Percentiles rank a stretch among this genome's conserved stretches.
Evolutionary conservation across 1,140 invertebrate genomes (phyloP).

Genomic region (Calliphora vicina): DNA sequence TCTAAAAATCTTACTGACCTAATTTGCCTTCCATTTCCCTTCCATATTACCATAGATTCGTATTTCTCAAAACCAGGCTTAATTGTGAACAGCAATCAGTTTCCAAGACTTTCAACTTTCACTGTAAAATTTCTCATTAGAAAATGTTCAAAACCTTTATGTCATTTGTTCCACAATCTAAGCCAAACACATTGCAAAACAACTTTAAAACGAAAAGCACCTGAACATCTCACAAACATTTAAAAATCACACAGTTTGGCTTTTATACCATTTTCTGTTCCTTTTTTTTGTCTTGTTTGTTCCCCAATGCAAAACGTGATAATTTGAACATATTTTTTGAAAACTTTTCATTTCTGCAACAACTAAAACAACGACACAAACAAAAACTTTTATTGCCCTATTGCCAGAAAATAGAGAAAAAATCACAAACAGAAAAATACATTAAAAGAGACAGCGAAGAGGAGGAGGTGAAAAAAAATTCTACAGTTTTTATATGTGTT

Average conservation of each 20-base stretch:
- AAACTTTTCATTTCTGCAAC: background rate
- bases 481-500: background rate
- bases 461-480: background rate
- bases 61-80: too few relatives aligned
- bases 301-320: conserved; percentile 17
- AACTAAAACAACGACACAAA: background rate
- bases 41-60: too few relatives aligned
- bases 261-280: background rate
- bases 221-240: background rate
- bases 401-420: conserved; percentile 1
- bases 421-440: background rate
- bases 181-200: background rate
- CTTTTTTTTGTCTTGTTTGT: background rate
- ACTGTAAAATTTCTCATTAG: background rate
- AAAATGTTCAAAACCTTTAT: background rate
- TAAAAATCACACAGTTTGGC: background rate
- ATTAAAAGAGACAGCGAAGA: background rate
- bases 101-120: too few relatives aligned
- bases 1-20: too few relatives aligned
- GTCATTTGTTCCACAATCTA: background rate
- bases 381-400: conserved; percentile 25
- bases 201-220: background rate
- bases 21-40: too few relatives aligned
- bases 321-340: background rate
- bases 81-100: too few relatives aligned